Evolutionary conservation across 2,888 invertebrate species (phyloP), one percentile per base, ranked within the genome.

Genomic region (Syritta pipiens): DNA sequence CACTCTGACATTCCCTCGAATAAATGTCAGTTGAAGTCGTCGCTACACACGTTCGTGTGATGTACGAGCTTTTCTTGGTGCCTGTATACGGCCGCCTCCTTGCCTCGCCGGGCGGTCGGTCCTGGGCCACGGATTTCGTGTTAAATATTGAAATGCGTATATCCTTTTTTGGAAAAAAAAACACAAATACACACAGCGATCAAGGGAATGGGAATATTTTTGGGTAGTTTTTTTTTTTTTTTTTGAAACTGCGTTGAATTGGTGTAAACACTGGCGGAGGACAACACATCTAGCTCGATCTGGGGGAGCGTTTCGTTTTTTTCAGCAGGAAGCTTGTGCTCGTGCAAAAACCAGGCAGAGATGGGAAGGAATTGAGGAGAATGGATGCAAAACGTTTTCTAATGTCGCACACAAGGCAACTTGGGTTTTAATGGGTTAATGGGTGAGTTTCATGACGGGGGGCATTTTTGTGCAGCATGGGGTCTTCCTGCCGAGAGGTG

Each of bases 361-460:
- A n/a, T n/a, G n/a, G 37, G 9, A 37, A 9, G 35, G 35, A 35
- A 35, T n/a, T n/a, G n/a, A n/a, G n/a, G n/a, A n/a, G n/a, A n/a
- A n/a, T n/a, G n/a, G 35, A 12, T 6, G 37, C 30, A 59, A 48
- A n/a, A n/a, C n/a, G n/a, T n/a, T 48, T 46, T 19, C 24, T 57
- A 30, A 57, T 57, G 20, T 42, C 30, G 19, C 63, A 51, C 37
- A 7, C 62, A 40, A 17, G 20, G 17, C 42, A 35, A 42, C 26
- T 53, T 20, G 3, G 48, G 40, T 48, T 57, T 67, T 67, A 67
- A 57, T 57, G 67, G 67, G 67, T 57, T 67, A 67, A 67, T 67
- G 46, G 55, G 49, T 17, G 42, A 49, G 28, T 48, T 35, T 62
- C 40, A 37, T 46, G 35, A 10, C 32, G 26, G 53, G 49, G 51